Percentiles rank a stretch among this genome's conserved stretches.
These are phyloP conservation scores for Alexandromys fortis DNA, from an alignment of 2,113 vertebrate genomes.

Conservation along the genomic window DNA sequence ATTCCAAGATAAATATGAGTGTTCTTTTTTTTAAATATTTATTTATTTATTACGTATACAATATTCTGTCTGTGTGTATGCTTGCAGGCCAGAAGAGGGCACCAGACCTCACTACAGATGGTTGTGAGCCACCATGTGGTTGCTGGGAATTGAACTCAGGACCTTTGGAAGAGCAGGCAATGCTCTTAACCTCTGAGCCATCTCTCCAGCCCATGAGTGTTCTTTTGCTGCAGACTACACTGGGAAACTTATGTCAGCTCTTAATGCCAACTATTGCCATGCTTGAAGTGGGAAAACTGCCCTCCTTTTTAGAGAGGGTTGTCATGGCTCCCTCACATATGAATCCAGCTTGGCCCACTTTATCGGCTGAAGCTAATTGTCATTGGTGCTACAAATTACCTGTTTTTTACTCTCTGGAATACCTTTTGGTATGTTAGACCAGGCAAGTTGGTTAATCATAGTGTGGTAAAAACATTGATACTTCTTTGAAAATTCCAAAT, in stretches of 20 bases:
- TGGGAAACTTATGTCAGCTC: slow-evolving; percentile 11
- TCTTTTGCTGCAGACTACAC: background rate
- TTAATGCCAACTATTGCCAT: background rate
- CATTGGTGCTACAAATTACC: background rate
- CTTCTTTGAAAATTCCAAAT: background rate
- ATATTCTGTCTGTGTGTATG: too few relatives aligned
- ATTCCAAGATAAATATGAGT: background rate
- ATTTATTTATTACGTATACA: too few relatives aligned
- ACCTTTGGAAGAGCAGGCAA: too few relatives aligned
- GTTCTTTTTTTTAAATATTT: too few relatives aligned
- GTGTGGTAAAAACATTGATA: background rate
- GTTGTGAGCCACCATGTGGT: too few relatives aligned
- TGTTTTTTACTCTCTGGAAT: background rate
- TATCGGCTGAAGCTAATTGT: background rate
- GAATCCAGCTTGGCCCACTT: background rate
- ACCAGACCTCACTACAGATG: too few relatives aligned
- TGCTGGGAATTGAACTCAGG: too few relatives aligned
- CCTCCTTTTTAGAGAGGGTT: background rate
- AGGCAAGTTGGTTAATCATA: background rate
- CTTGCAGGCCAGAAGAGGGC: too few relatives aligned
- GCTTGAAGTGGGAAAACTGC: background rate
- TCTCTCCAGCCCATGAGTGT: too few relatives aligned
- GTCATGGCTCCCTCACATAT: background rate
- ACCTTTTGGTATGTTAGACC: background rate
- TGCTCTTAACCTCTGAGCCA: too few relatives aligned